Base-by-base conservation (phyloP, 2,888 invertebrate genomes). In the Panzeria rudis region DNA sequence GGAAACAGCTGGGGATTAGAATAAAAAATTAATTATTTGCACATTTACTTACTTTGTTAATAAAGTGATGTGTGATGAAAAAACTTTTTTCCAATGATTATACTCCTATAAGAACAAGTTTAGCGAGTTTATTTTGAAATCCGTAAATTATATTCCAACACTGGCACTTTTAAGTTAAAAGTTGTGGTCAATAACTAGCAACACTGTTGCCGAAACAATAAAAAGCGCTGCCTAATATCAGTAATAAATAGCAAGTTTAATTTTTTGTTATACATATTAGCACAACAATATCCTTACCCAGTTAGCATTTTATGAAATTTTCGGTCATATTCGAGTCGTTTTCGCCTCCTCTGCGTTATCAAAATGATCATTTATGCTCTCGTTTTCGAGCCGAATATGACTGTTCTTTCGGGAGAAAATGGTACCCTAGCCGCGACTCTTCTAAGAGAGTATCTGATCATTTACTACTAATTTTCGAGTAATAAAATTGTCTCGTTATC, bases 1-100 rank as follows among this genome's bases (percentile, higher is more conserved):
- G 25, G 29, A 54, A 44, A 44, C 6, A 44, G 44, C 35, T 50
- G 17, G 15, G 2, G 2, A 23, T n/a, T 23, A n/a, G 20, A 59
- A 29, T 41, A 41, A 11, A 17, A 41, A 56, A 38, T 54, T 56
- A 41, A 35, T 61, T 50, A 61, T 25, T 73, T 47, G 38, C 17
- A 47, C 35, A 8, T 32, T 71, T 56, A 23, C 4, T 71, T 20
- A 20, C n/a, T 44, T 32, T 56, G 7, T 41, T 32, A 52, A 52
- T 47, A 50, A 66, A 50, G 13, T 69, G 23, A 35, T 13, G 20
- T 20, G 38, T 35, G 17, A 13, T 61, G 3, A 6, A n/a, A 35
- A 38, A 13, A 59, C 2, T 3, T 5, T 17, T 32, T 29, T 9
- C n/a, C 35, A 11, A 35, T n/a, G 35, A 11, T 7, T 6, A 5